Evolutionary conservation across 2,797 vertebrate genomes (phyloP).

Genomic region (Syndactyla subalaris): DNA sequence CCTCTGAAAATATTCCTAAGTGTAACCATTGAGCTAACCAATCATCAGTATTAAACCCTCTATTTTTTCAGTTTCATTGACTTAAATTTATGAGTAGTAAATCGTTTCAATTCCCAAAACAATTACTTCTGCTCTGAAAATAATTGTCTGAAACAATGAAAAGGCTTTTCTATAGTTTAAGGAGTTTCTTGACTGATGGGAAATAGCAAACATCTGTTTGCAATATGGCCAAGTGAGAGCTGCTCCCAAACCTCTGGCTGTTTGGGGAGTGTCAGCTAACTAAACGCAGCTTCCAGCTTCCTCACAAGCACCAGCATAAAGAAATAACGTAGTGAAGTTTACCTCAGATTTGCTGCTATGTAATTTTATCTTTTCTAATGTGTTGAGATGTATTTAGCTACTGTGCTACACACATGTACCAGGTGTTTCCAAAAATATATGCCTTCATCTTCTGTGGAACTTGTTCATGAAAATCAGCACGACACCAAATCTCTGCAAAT

Average conservation of each 20-base stretch:
- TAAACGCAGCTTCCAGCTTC: background rate
- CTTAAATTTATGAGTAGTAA: background rate
- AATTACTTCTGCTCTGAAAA: background rate
- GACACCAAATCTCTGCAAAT: background rate
- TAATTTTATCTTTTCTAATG: background rate
- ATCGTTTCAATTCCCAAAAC: background rate
- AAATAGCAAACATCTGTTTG: background rate
- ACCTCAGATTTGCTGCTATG: background rate
- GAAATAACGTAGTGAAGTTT: background rate
- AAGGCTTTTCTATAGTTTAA: background rate
- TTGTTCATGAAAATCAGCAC: background rate
- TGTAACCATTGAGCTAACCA: background rate
- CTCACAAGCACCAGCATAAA: background rate
- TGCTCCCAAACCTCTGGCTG: background rate
- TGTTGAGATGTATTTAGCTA: background rate
- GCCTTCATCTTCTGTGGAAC: background rate
- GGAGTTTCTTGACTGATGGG: background rate
- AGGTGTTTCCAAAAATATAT: background rate
- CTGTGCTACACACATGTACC: background rate
- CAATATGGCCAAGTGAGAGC: background rate
- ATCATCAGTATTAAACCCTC: background rate
- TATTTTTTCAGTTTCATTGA: background rate
- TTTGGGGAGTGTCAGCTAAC: background rate
- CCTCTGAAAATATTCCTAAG: background rate
- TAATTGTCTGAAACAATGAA: background rate